These are phyloP conservation scores for Hoplostethus mediterraneus DNA, from an alignment of 2,797 vertebrate species.

Conservation along the genomic window DNA sequence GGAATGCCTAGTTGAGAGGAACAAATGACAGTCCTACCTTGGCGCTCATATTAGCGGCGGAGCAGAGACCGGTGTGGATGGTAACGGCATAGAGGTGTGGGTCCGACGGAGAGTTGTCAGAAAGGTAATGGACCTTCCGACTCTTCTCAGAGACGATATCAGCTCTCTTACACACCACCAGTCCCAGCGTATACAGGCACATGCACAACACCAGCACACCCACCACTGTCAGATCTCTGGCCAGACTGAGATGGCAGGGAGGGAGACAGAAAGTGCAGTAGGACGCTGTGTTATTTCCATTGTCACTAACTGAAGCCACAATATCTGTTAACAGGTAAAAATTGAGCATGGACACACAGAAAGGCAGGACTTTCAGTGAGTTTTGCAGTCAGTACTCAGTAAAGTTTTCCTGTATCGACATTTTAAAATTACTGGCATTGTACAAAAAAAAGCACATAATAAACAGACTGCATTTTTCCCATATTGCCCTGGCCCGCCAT, in stretches of 20 bases:
- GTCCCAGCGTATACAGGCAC: slow-evolving; percentile 69
- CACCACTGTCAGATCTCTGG: slow-evolving; percentile 73
- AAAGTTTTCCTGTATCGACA: no score
- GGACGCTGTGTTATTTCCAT: not conserved
- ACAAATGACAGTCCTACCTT: slow-evolving; percentile 75
- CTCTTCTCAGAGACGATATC: slow-evolving; percentile 65
- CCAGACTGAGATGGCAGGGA: slow-evolving; percentile 66
- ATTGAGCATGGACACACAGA: not conserved
- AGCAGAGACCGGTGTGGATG: slow-evolving; percentile 85
- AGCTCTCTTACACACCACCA: slow-evolving; percentile 61
- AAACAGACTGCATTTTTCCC: no score
- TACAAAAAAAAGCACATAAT: no score
- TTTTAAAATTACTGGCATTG: no score
- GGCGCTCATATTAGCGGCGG: slow-evolving; percentile 82
- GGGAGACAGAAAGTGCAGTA: not conserved
- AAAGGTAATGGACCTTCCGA: slow-evolving; percentile 72
- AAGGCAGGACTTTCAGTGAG: no score
- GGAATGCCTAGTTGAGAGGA: not conserved
- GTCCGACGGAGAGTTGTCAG: slow-evolving; percentile 75
- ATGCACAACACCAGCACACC: slow-evolving; percentile 65
- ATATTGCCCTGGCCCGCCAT: no score
- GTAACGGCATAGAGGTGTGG: slow-evolving; percentile 82
- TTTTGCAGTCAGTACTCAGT: no score
- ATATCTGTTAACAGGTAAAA: not conserved
- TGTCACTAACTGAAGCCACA: not conserved